Percentiles rank a stretch among this genome's conserved stretches.
These are phyloP conservation scores for Boloria euphrosyne DNA, from an alignment of 2,888 invertebrate species.

Conservation along the genomic window DNA sequence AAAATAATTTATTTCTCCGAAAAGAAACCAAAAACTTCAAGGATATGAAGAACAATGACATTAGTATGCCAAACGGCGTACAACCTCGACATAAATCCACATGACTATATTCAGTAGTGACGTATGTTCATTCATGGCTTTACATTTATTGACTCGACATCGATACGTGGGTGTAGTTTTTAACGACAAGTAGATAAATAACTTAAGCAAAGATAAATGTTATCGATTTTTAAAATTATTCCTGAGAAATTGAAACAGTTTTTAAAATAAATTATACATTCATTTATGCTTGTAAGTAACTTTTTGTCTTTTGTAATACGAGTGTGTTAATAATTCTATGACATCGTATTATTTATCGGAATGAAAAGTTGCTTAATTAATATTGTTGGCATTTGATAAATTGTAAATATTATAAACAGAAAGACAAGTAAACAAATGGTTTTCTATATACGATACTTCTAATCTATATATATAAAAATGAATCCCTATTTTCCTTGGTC, in stretches of 20 bases:
- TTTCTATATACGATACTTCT: too few species aligned
- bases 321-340: too few species aligned
- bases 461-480: too few species aligned
- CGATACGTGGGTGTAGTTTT: conserved; percentile 36
- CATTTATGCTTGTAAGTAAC: not conserved
- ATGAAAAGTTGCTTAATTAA: too few species aligned
- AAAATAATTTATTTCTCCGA: too few species aligned
- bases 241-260: not conserved
- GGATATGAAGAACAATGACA: conserved; percentile 29
- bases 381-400: too few species aligned
- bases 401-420: too few species aligned
- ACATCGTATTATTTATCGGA: too few species aligned
- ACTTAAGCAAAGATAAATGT: not conserved
- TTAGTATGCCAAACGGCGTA: conserved; percentile 34
- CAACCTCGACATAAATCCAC: conserved; percentile 56
- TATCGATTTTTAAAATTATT: conserved; percentile 4
- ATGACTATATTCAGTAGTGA: conserved; percentile 47
- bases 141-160: conserved; percentile 34
- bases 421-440: too few species aligned
- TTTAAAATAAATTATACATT: not conserved
- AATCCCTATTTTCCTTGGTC: too few species aligned
- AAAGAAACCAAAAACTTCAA: conserved; percentile 8
- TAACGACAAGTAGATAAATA: not conserved
- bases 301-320: too few species aligned
- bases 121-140: conserved; percentile 41